Base-by-base conservation (phyloP, 1,140 invertebrate genomes). In the Dendroctonus valens region DNA sequence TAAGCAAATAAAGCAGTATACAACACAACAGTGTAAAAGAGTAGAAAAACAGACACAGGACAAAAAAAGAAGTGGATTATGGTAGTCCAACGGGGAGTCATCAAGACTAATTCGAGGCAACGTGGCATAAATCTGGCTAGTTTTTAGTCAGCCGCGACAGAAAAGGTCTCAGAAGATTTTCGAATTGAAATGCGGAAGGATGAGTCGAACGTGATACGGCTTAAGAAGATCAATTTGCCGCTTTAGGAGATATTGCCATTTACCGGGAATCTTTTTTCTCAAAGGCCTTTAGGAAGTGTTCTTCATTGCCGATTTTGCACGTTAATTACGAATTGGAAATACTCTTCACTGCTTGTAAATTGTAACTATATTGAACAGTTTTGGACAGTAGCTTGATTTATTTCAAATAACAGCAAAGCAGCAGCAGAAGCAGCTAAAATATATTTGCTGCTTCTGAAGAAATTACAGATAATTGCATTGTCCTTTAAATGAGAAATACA, bases 141-240 rank as follows among this genome's bases (percentile, higher is more conserved):
- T 65, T 65, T 64, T 65, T 65, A 65, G 42, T n/a, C 40, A 11
- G 6, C 6, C 37, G 12, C 38, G 41, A 39, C 61, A 57, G 46
- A 65, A 65, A 65, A 57, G 62, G 62, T 37, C 52, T 55, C 53
- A 15, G 62, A 57, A 50, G 41, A 48, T 57, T 57, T 65, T 42
- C 62, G 42, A 65, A 65, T 65, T 57, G 62, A 50, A 57, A 57
- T 65, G 42, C 62, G 62, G 53, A 65, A 64, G 61, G 61, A 64
- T 64, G 61, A 55, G 61, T 37, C 26, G 40, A 37, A 65, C 62
- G 62, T 65, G 62, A 65, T 57, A 39, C 53, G 62, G 41, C 50
- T 65, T 46, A 65, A 65, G 62, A 64, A 38, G 61, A 65, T 57
- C 53, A 65, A 57, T 65, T 65, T 57, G 46, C 53, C 53, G 49